Evolutionary conservation across 2,797 vertebrate genomes (phyloP).

Genomic region (Thamnophis elegans): DNA sequence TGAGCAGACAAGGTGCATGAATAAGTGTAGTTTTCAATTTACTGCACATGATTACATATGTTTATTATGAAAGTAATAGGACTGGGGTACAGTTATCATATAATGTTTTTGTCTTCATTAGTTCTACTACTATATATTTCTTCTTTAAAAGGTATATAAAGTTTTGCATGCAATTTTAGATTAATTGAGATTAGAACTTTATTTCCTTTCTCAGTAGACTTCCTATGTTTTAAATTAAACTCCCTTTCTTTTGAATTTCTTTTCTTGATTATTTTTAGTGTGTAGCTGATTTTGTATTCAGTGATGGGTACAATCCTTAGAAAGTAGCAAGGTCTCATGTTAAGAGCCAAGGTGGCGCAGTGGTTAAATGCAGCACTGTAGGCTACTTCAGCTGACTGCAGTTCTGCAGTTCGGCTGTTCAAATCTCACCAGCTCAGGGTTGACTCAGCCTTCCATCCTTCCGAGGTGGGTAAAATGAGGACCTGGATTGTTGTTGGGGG

Average conservation of each 20-base stretch:
- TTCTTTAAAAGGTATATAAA: background rate
- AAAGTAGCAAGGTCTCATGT: slow-evolving; percentile 35
- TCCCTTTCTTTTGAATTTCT: slow-evolving; percentile 41
- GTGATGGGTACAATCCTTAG: slow-evolving; percentile 47
- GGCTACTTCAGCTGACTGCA: no score
- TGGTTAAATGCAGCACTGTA: no score
- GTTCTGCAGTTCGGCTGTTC: no score
- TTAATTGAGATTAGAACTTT: slow-evolving; percentile 26
- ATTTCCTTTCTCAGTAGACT: slow-evolving; percentile 29
- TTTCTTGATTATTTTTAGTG: slow-evolving; percentile 40
- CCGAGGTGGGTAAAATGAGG: no score
- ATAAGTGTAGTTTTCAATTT: background rate
- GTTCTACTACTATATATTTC: fast-evolving
- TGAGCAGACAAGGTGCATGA: background rate
- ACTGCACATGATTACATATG: background rate
- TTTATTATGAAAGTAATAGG: background rate
- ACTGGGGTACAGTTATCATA: fast-evolving
- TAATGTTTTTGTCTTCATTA: fast-evolving
- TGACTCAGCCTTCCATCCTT: no score
- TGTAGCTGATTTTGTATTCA: slow-evolving; percentile 53
- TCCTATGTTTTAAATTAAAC: slow-evolving; percentile 39
- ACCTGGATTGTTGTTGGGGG: no score
- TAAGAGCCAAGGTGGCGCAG: no score
- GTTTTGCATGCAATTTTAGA: background rate
- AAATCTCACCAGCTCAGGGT: no score